Evolutionary conservation across 2,888 invertebrate species (phyloP).

Genomic region (Agriotes lineatus): DNA sequence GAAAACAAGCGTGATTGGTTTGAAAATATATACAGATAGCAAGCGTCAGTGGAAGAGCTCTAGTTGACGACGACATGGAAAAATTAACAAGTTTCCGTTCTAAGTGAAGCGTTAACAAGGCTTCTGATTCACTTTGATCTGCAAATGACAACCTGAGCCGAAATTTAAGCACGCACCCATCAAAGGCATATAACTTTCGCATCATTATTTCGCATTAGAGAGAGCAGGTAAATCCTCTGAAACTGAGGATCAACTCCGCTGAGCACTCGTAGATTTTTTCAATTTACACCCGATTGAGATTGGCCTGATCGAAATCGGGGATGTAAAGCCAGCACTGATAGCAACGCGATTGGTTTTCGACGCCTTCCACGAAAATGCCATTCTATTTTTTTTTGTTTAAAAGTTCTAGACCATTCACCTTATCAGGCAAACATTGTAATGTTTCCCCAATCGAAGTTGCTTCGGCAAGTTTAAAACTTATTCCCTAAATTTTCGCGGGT

Average conservation of each 20-base stretch:
- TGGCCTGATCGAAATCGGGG: constrained; percentile 9
- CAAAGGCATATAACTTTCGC: constrained; percentile 12
- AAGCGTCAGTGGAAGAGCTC: too few species aligned
- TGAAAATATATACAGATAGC: too few species aligned
- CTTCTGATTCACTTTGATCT: not conserved
- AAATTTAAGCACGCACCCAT: constrained; percentile 1
- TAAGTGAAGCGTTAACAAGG: not conserved
- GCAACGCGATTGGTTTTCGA: not conserved
- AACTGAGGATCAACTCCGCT: constrained; percentile 6
- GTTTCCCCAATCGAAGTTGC: too few species aligned
- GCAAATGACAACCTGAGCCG: constrained; percentile 8
- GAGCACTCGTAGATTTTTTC: constrained; percentile 7
- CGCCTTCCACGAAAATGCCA: not conserved
- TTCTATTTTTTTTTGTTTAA: not conserved
- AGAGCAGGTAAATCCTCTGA: constrained; percentile 4
- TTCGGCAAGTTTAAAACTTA: too few species aligned
- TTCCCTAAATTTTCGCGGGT: too few species aligned
- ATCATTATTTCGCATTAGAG: constrained; percentile 16
- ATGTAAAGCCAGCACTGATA: constrained; percentile 6
- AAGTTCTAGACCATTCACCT: not conserved
- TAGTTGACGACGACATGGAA: not conserved
- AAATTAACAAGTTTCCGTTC: not conserved
- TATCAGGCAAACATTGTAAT: not conserved
- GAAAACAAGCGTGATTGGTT: too few species aligned
- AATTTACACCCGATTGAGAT: constrained; percentile 14